phyloP scores from a whole-genome alignment of 1,140 invertebrate genomes.

The Sycophaga agraensis region DNA sequence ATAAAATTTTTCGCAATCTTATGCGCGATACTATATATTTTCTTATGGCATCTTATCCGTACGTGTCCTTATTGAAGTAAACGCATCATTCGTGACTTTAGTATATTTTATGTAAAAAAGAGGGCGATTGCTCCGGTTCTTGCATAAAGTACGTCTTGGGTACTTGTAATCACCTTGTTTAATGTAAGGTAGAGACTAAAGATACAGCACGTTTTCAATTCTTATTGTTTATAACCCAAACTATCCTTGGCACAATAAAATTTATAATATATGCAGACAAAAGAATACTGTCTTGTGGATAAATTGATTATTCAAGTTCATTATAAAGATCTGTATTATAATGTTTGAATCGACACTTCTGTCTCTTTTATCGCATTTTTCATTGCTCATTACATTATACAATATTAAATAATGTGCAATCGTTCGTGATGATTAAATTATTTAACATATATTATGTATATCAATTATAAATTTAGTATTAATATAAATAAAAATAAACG shows the following conservation, averaged over 20 bases:
- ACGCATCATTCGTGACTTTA: constrained; percentile 7
- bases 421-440: too few relatives aligned
- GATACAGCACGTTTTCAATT: constrained; percentile 9
- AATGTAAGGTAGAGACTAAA: background rate
- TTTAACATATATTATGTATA: too few relatives aligned
- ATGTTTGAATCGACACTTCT: too few relatives aligned
- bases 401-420: too few relatives aligned
- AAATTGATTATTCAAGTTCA: too few relatives aligned
- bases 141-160: background rate
- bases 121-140: background rate
- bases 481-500: too few relatives aligned
- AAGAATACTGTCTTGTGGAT: background rate
- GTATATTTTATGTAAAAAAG: background rate
- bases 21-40: background rate
- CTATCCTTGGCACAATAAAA: background rate
- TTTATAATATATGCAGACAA: background rate
- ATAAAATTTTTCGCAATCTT: constrained; percentile 8
- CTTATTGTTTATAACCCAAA: background rate
- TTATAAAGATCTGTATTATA: too few relatives aligned
- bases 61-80: background rate
- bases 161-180: background rate
- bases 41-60: background rate
- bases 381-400: too few relatives aligned
- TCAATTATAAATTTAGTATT: too few relatives aligned
- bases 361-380: too few relatives aligned